Percentiles rank a stretch among this genome's conserved stretches.
Evolutionary conservation across 2,113 vertebrate species (phyloP).

Genomic region (Dasyornis broadbenti): DNA sequence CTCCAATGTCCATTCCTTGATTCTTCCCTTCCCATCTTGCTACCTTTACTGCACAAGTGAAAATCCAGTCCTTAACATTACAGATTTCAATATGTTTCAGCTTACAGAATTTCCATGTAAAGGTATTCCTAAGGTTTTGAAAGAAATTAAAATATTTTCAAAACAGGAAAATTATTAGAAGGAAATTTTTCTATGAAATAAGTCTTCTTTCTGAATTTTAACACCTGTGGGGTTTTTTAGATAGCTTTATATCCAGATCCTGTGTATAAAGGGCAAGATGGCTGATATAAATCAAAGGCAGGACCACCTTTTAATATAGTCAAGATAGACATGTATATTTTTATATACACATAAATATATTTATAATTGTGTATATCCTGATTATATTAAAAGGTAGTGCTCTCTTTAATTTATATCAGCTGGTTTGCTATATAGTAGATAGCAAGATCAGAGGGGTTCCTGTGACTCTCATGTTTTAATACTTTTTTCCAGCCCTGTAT

Average conservation of each 20-base stretch:
- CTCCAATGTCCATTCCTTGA: fast-evolving
- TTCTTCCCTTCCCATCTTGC: background rate
- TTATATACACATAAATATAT: background rate
- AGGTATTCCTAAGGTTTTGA: background rate
- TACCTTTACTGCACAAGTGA: background rate
- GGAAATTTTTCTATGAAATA: background rate
- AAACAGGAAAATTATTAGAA: background rate
- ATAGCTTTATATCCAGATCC: background rate
- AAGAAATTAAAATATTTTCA: background rate
- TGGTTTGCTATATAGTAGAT: background rate
- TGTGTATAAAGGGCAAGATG: background rate
- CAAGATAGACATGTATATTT: background rate
- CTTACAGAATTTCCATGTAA: background rate
- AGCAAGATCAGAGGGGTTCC: background rate
- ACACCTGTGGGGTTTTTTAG: background rate
- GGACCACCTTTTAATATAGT: background rate
- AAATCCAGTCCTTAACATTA: background rate
- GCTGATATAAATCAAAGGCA: background rate
- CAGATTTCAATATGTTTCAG: background rate
- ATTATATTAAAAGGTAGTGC: background rate
- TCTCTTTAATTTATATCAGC: background rate
- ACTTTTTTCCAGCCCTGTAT: background rate
- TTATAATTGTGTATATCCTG: background rate
- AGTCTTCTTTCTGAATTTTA: background rate
- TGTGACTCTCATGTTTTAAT: background rate